Conservation (phyloP, 2,113 vertebrate genomes). For the Cebidichthys violaceus region DNA sequence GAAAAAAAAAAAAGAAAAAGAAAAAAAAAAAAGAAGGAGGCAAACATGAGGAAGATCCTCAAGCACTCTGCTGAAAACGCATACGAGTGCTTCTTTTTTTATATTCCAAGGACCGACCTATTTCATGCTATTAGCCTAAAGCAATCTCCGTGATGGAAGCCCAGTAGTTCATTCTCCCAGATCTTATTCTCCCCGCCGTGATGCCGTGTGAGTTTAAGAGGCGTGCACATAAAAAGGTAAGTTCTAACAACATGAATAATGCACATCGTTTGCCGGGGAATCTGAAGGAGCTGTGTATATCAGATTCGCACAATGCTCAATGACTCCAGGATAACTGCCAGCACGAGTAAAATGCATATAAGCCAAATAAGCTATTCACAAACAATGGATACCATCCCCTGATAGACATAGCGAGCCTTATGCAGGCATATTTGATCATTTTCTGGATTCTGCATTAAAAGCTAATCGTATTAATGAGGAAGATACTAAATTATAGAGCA, state of each 20-base stretch:
- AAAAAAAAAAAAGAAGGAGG: constrained; percentile 21
- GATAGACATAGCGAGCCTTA: neutral
- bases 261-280: constrained; percentile 68
- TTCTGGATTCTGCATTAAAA: constrained; percentile 51
- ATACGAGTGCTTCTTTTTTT: constrained; percentile 45
- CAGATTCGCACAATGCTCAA: constrained; percentile 45
- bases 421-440: constrained; percentile 38
- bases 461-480: constrained; percentile 46
- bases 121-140: constrained; percentile 69
- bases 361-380: constrained; percentile 44
- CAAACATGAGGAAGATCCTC: constrained; percentile 50
- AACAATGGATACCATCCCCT: constrained; percentile 28
- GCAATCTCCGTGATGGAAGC: constrained; percentile 54
- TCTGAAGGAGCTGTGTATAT: constrained; percentile 48
- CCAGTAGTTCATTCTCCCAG: constrained; percentile 50
- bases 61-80: constrained; percentile 66
- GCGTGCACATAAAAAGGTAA: constrained; percentile 68
- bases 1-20: constrained; percentile 26
- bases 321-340: constrained; percentile 62
- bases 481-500: constrained; percentile 52
- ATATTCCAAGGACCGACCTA: constrained; percentile 58
- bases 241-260: constrained; percentile 77
- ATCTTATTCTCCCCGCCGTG: constrained; percentile 45
- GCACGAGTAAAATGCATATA: constrained; percentile 26
- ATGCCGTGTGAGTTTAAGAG: constrained; percentile 59